Evolutionary conservation across 2,888 invertebrate species (phyloP).

Genomic region (Parapristionchus giblindavisi): DNA sequence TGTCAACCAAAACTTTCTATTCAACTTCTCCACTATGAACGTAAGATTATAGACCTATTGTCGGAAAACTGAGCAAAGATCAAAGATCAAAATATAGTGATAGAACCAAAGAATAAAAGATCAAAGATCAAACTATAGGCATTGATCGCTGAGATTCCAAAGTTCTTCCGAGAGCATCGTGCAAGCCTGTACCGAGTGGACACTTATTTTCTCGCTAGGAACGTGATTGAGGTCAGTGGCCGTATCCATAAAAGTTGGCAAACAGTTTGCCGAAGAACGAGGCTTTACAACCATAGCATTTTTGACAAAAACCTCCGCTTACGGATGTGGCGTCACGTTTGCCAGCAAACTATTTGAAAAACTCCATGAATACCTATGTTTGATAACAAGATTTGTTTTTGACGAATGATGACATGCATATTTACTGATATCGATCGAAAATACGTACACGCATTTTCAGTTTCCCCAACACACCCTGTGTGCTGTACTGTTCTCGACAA

Average conservation of each 20-base stretch:
- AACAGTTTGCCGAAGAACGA: too few species aligned
- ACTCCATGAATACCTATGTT: too few species aligned
- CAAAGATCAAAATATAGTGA: neutral
- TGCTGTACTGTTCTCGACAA: slow-evolving; percentile 83
- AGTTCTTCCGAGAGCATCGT: slow-evolving; percentile 87
- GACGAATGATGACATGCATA: too few species aligned
- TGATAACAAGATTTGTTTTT: too few species aligned
- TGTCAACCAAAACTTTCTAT: slow-evolving; percentile 93
- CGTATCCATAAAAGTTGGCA: too few species aligned
- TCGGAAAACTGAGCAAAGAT: neutral
- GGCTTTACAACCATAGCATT: too few species aligned
- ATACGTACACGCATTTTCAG: too few species aligned
- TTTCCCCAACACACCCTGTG: slow-evolving; percentile 85
- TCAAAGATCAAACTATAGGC: slow-evolving; percentile 75
- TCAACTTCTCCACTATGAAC: slow-evolving; percentile 90
- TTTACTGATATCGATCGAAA: too few species aligned
- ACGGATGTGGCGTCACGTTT: too few species aligned
- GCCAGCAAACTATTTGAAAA: too few species aligned
- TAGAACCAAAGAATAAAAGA: neutral
- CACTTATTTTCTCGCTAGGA: slow-evolving; percentile 86
- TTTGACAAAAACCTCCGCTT: too few species aligned
- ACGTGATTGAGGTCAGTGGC: slow-evolving; percentile 82
- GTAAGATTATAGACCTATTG: slow-evolving; percentile 73
- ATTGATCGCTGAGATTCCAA: slow-evolving; percentile 86
- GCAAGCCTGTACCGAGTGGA: slow-evolving; percentile 90